A percentile compares a stretch with the other conserved stretches of the same genome.
Conservation (phyloP, 2,888 invertebrate species). For the Spilosoma lubricipeda region DNA sequence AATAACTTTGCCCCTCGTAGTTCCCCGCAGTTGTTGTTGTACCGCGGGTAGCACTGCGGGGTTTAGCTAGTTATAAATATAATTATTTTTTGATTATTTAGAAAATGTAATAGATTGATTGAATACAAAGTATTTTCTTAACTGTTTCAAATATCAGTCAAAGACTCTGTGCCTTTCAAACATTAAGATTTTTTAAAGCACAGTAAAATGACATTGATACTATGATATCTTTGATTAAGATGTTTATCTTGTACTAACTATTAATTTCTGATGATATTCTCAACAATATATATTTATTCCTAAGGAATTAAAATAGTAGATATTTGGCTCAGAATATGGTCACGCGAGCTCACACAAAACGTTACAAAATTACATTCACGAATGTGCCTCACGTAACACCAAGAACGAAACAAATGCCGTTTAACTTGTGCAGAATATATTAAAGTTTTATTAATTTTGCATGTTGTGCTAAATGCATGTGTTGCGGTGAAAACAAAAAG, state of each 20-base stretch:
- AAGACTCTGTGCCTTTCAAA: neutral
- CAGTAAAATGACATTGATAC: neutral
- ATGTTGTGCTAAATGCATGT: neutral
- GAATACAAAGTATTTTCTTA: neutral
- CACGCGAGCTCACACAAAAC: constrained; percentile 36
- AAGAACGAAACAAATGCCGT: constrained; percentile 26
- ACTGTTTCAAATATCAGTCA: neutral
- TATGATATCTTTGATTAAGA: neutral
- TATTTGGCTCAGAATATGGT: constrained; percentile 19
- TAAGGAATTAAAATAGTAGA: neutral
- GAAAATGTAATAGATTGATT: too few relatives aligned
- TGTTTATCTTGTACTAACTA: neutral
- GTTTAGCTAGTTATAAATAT: too few relatives aligned
- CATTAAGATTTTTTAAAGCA: neutral
- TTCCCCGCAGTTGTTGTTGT: too few relatives aligned
- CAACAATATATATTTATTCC: neutral
- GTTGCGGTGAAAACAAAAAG: neutral
- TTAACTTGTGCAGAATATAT: constrained; percentile 35
- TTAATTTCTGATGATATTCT: neutral
- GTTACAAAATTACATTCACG: constrained; percentile 38
- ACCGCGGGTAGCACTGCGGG: too few relatives aligned
- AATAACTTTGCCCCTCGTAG: too few relatives aligned
- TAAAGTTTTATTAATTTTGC: constrained; percentile 27
- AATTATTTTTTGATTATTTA: too few relatives aligned
- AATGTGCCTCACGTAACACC: constrained; percentile 41